Base-by-base conservation (phyloP, 1,140 invertebrate species). In the Linepithema humile region DNA sequence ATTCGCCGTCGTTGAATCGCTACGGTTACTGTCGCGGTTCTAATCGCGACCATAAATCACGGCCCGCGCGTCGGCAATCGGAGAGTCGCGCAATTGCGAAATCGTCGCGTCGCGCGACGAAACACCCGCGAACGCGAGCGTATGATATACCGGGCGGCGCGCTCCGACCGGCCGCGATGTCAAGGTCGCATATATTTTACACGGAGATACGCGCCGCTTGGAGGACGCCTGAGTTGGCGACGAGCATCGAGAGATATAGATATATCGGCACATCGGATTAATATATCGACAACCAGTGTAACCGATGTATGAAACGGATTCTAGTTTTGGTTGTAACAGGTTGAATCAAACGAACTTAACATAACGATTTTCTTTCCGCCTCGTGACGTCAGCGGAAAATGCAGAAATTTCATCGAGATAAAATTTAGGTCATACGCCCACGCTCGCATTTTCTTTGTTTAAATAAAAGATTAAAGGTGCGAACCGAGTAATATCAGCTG, bases 11-110 rank as follows among this genome's bases (percentile, higher is more conserved):
- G 35, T 78, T 35, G 48, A 69, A 69, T 77, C 74, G 59, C 50
- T 65, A 23, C 48, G 64, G 45, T 69, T 78, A 29, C 12, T 20
- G 35, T 55, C 64, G 64, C 32, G 62, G n/a, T 69, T 80, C 62
- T 80, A 80, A 80, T 70, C 75, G 64, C 23, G 35, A 57, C 7
- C 64, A 29, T 80, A 80, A 70, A 80, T 80, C 75, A 80, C 12
- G 32, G 20, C 45, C 38, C 17, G 75, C 48, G 35, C 64, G 45
- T 48, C 45, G 35, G 53, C 57, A 48, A 40, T n/a, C 45, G 59
- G 32, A 32, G 74, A 67, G 75, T 53, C 57, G 55, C 64, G 75
- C 75, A 48, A 70, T 70, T 70, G 75, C 75, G 60, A 77, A 77
- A 77, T 38, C 23, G 57, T 10, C 59, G 73, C 53, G 45, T 32